Conservation (phyloP, 2,888 invertebrate genomes). For the Nomada fucata region DNA sequence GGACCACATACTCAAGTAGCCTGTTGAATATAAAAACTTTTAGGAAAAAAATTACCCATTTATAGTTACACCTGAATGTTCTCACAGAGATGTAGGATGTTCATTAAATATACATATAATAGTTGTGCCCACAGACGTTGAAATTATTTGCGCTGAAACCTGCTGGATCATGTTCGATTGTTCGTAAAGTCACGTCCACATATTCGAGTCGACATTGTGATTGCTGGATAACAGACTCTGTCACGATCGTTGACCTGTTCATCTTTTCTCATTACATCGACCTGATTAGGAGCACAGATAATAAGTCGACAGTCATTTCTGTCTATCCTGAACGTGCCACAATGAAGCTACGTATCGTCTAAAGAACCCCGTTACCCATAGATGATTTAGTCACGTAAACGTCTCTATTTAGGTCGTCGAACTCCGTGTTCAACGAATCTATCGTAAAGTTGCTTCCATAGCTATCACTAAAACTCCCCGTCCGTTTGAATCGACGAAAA, state of each 20-base stretch:
- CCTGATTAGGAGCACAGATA: constrained; percentile 31
- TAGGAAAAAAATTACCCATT: neutral
- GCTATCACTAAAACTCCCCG: no score
- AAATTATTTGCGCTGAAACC: constrained; percentile 39
- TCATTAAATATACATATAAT: constrained; percentile 42
- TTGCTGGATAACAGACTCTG: constrained; percentile 10
- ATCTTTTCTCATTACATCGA: constrained; percentile 2
- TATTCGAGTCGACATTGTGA: constrained; percentile 10
- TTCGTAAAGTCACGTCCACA: neutral
- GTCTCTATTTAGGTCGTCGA: no score
- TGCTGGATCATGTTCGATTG: constrained; percentile 45
- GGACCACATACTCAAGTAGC: no score
- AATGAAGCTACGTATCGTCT: constrained; percentile 23
- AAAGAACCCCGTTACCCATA: neutral
- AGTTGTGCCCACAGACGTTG: constrained; percentile 18
- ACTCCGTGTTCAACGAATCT: no score
- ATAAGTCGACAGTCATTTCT: neutral
- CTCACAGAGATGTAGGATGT: constrained; percentile 25
- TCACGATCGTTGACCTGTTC: constrained; percentile 25
- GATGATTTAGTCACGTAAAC: constrained; percentile 11
- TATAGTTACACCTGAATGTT: neutral
- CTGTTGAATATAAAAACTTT: neutral
- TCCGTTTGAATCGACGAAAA: no score
- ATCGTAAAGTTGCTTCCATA: no score
- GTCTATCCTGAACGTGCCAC: neutral